Evolutionary conservation across 2,113 vertebrate species (phyloP), one percentile per base, ranked within the genome.

Genomic region (Microtus oregoni): DNA sequence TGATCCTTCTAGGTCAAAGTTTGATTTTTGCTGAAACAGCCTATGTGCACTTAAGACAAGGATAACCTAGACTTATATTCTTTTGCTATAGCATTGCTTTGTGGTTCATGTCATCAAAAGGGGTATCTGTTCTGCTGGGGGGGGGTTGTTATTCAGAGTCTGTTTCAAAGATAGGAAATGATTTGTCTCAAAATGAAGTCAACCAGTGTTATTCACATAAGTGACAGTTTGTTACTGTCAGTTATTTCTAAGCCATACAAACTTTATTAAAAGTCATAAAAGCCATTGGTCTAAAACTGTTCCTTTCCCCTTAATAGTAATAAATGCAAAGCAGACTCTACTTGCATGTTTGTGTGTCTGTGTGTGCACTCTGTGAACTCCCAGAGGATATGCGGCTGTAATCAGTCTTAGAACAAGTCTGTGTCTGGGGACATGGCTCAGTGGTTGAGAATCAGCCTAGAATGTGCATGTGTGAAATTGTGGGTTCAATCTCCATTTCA

Each of bases 251-350:
- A 91, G 76, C 89, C 72, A 82, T 90, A 91, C 22, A 87, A 17
- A 89, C n/a, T 93, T 72, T 88, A 86, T 79, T 92, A 85, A 96
- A 96, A 96, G 55, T 70, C 68, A 44, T 82, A 88, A 92, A 83
- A 94, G 92, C 91, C 87, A 2, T 95, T 91, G 47, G 11, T 41
- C 81, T 81, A 22, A 96, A 67, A 92, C 67, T 61, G 44, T 91
- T 67, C 26, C 78, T 73, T 70, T 72, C n/a, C 79, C 52, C 5
- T 90, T 78, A 91, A 22, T 38, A 73, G 68, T 35, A 92, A 81
- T 91, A 95, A 96, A 89, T 52, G 32, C 63, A 92, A 50, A 87
- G 72, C 55, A 63, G 26, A 63, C 35, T 82, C 0, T 41, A 22
- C n/a, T 26, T 35, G 15, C 8, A 63, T 41, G n/a, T 35, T 15